phyloP scores from a whole-genome alignment of 2,888 invertebrate species.

The Luperina testacea region DNA sequence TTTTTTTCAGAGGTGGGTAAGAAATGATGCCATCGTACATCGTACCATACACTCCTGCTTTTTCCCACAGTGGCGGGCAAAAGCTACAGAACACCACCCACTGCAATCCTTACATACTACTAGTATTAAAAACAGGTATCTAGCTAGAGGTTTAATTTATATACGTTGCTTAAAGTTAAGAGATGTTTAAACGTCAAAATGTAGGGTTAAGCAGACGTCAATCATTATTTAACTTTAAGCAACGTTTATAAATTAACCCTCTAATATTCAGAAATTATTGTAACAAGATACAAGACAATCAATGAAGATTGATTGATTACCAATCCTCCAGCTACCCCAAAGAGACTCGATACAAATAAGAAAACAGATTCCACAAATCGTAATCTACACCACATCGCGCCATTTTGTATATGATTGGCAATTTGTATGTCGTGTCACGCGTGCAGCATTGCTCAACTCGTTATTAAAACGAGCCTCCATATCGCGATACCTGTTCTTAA shows the following conservation, averaged over 20 bases:
- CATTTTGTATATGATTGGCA: slow-evolving; percentile 62
- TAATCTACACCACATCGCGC: slow-evolving; percentile 30
- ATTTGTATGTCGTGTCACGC: slow-evolving; percentile 59
- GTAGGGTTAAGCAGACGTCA: not conserved
- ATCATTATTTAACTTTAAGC: not conserved
- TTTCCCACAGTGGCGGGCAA: too few species aligned
- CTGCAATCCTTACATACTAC: not conserved
- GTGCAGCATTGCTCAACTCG: slow-evolving; percentile 58
- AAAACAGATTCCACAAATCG: slow-evolving; percentile 26
- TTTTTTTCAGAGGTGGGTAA: not conserved
- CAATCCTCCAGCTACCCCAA: not conserved
- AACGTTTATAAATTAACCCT: not conserved
- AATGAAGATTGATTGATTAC: slow-evolving; percentile 30
- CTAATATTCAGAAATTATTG: not conserved
- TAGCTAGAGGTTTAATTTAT: not conserved
- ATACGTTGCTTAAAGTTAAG: not conserved
- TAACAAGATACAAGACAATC: slow-evolving; percentile 10
- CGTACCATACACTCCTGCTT: not conserved
- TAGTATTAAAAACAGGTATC: not conserved
- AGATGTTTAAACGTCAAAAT: not conserved
- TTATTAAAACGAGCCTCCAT: slow-evolving; percentile 71
- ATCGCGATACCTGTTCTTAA: slow-evolving; percentile 75
- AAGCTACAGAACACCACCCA: too few species aligned
- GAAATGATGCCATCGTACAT: not conserved
- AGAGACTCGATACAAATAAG: slow-evolving; percentile 12